These are phyloP conservation scores for Ranitomeya imitator DNA, from an alignment of 2,113 vertebrate species.

Conservation along the genomic window DNA sequence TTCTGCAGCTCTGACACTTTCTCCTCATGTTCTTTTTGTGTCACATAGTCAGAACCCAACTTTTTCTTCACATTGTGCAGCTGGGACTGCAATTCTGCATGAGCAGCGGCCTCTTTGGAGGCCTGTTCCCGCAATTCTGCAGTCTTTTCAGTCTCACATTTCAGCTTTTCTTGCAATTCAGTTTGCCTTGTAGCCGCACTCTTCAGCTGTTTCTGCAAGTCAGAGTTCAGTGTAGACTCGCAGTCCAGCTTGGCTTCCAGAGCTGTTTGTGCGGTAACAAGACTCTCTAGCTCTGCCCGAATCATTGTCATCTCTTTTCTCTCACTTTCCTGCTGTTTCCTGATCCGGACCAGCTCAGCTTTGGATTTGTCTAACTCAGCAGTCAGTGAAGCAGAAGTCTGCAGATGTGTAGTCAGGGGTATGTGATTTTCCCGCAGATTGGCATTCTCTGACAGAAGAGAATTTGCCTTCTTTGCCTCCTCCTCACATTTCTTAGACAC, in stretches of 20 bases:
- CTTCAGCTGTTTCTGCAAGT: slow-evolving; percentile 66
- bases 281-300: slow-evolving; percentile 73
- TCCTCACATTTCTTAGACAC: slow-evolving; percentile 72
- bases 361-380: slow-evolving; percentile 75
- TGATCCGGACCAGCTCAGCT: slow-evolving; percentile 68
- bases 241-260: slow-evolving; percentile 69
- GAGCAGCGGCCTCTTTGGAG: slow-evolving; percentile 72
- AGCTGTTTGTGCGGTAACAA: slow-evolving; percentile 73
- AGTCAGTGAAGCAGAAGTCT: slow-evolving; percentile 72
- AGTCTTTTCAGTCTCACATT: slow-evolving; percentile 77
- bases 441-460: slow-evolving; percentile 72
- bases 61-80: slow-evolving; percentile 42
- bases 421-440: slow-evolving; percentile 71
- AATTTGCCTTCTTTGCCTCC: slow-evolving; percentile 68
- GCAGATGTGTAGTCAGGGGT: slow-evolving; percentile 74
- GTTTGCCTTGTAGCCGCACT: slow-evolving; percentile 77
- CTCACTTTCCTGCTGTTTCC: slow-evolving; percentile 69
- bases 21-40: slow-evolving; percentile 59
- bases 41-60: slow-evolving; percentile 24
- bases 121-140: slow-evolving; percentile 63
- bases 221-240: slow-evolving; percentile 71
- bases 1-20: slow-evolving; percentile 66
- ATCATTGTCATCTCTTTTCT: slow-evolving; percentile 72
- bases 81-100: slow-evolving; percentile 65
- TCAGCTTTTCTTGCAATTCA: slow-evolving; percentile 67